Conservation (phyloP, 1,140 invertebrate genomes). For the Rhopalosiphum maidis region DNA sequence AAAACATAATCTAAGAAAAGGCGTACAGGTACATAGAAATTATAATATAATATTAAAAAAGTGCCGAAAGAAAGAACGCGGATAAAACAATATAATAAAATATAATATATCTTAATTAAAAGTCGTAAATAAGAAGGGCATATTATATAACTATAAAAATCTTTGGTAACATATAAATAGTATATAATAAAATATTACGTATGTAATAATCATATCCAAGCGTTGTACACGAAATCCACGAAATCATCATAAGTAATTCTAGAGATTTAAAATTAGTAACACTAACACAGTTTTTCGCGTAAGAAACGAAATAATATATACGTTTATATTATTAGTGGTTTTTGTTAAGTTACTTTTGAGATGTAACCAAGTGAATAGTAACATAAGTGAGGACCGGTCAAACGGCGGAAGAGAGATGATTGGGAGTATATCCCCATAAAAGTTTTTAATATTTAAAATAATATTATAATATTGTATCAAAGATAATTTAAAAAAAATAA, state of each 20-base stretch:
- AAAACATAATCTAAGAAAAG: neutral
- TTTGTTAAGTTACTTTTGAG: neutral
- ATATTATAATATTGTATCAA: no score
- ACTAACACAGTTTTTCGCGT: neutral
- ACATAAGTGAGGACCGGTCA: neutral
- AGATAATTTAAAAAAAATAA: neutral
- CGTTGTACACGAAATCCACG: neutral
- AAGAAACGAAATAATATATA: neutral
- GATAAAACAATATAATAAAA: neutral
- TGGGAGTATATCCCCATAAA: no score
- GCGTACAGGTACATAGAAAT: neutral
- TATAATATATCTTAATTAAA: neutral
- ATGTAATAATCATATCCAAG: neutral
- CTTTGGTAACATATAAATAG: slow-evolving; percentile 28
- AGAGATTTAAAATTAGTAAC: neutral
- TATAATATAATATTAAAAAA: neutral
- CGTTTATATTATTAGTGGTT: neutral
- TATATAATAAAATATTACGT: neutral
- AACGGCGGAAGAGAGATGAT: neutral
- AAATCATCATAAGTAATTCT: neutral
- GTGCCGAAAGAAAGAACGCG: slow-evolving; percentile 8
- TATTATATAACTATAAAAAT: slow-evolving; percentile 32
- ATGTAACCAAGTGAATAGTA: neutral
- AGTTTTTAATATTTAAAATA: no score
- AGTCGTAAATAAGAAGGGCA: neutral